phyloP scores from a whole-genome alignment of 1,140 invertebrate species.

The Hycleus cichorii region DNA sequence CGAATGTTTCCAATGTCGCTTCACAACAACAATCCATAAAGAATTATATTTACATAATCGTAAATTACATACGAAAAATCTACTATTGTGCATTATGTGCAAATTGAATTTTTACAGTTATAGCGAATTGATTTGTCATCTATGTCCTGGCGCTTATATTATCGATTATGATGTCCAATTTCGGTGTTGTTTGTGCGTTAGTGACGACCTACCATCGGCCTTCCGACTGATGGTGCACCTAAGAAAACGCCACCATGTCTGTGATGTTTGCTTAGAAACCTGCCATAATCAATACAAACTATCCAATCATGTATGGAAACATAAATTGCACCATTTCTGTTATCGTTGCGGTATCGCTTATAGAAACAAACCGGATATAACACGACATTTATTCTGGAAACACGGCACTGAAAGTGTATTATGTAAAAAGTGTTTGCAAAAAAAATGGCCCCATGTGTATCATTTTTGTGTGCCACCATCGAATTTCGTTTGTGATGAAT shows the following conservation, averaged over 20 bases:
- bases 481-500: constrained; percentile 72
- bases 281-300: constrained; percentile 68
- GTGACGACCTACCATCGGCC: constrained; percentile 67
- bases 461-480: constrained; percentile 78
- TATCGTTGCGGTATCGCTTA: constrained; percentile 79
- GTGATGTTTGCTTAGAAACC: constrained; percentile 76
- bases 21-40: constrained; percentile 65
- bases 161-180: constrained; percentile 56
- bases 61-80: constrained; percentile 74
- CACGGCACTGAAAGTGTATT: constrained; percentile 79
- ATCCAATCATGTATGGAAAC: constrained; percentile 81
- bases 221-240: constrained; percentile 80
- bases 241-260: constrained; percentile 70
- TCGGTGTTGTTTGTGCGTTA: constrained; percentile 66
- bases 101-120: constrained; percentile 78
- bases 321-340: constrained; percentile 76
- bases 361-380: constrained; percentile 77
- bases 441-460: constrained; percentile 85
- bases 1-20: constrained; percentile 78
- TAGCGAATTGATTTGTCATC: constrained; percentile 74
- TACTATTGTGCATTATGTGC: constrained; percentile 75
- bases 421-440: constrained; percentile 77
- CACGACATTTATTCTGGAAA: constrained; percentile 84
- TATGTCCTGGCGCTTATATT: constrained; percentile 69
- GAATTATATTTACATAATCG: constrained; percentile 77